phyloP scores from a whole-genome alignment of 2,888 invertebrate genomes.

The Coelogynopora nodosa region DNA sequence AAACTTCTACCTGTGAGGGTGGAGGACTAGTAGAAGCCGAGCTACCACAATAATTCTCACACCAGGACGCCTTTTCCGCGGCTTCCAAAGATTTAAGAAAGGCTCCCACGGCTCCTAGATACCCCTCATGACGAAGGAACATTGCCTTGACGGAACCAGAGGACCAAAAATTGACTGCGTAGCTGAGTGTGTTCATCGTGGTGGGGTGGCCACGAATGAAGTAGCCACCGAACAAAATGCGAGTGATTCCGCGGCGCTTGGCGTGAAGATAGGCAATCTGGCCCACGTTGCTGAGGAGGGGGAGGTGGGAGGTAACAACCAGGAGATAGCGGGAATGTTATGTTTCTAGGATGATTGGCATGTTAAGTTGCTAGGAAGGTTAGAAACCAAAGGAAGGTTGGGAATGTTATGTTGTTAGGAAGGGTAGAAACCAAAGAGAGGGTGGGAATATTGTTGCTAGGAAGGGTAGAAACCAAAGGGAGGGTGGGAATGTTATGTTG shows the following conservation, averaged over 20 bases:
- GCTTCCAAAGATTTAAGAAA: constrained; percentile 64
- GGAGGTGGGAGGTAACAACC: constrained; percentile 61
- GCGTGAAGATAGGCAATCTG: constrained; percentile 71
- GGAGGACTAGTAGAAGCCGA: constrained; percentile 17
- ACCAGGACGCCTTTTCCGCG: constrained; percentile 29
- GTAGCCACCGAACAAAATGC: constrained; percentile 71
- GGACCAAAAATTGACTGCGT: constrained; percentile 71
- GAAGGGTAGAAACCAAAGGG: too few species aligned
- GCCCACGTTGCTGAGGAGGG: constrained; percentile 72
- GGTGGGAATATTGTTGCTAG: too few species aligned
- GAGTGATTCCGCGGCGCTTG: constrained; percentile 67
- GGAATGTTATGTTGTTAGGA: too few species aligned
- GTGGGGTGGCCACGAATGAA: constrained; percentile 70
- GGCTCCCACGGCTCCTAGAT: constrained; percentile 71
- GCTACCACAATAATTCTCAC: constrained; percentile 40
- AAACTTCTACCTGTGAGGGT: too few species aligned
- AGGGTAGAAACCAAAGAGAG: too few species aligned
- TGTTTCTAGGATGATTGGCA: too few species aligned
- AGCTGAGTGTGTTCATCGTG: constrained; percentile 70
- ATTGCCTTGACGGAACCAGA: constrained; percentile 63
- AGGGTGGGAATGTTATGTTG: too few species aligned
- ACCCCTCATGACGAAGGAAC: constrained; percentile 71
- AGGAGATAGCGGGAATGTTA: too few species aligned
- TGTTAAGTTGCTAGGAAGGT: too few species aligned
- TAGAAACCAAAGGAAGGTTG: too few species aligned